Base-by-base conservation (phyloP, 2,113 vertebrate species). In the Desmodus rotundus region DNA sequence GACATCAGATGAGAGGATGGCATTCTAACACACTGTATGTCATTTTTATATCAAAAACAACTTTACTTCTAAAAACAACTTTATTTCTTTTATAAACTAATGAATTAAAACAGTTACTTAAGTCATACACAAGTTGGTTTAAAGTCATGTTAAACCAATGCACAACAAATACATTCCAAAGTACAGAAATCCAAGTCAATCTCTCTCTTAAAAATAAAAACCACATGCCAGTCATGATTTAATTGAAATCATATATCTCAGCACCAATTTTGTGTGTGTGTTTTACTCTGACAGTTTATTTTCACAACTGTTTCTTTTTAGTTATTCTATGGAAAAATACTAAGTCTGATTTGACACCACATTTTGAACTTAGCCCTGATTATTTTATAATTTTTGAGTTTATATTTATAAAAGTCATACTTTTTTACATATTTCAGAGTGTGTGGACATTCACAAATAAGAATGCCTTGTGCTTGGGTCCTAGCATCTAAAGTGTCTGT, bases 271-370 rank as follows among this genome's bases (percentile, higher is more conserved):
- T 74, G 38, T 31, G 13, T 33, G 38, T 20, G 54, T 81, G 28
- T 67, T 61, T 88, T 74, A 78, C 20, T 54, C 63, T 58, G 17
- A 68, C 36, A 80, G 54, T 94, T 88, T 94, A 89, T 83, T 95
- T 91, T 70, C 45, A 96, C 91, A 89, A 82, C 73, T 91, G 88
- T 70, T 90, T 97, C 76, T 45, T 94, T 93, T 96, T 85, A 88
- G 87, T 73, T 87, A 74, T 88, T 87, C 74, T 56, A 24, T 38
- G 45, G 56, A 96, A 83, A 52, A 95, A 95, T 89, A 89, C 36
- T 80, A 89, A 65, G 26, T 72, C 63, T 38, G 61, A 87, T 52
- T 76, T 93, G 41, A 45, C 52, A 89, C 20, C 20, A 24, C 4
- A 50, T 82, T 96, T 97, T 92, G 76, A 73, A 93, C 20, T 41